Percentiles rank a stretch among this genome's conserved stretches.
Evolutionary conservation across 2,797 vertebrate species (phyloP).

Genomic region (Danio tinwini): DNA sequence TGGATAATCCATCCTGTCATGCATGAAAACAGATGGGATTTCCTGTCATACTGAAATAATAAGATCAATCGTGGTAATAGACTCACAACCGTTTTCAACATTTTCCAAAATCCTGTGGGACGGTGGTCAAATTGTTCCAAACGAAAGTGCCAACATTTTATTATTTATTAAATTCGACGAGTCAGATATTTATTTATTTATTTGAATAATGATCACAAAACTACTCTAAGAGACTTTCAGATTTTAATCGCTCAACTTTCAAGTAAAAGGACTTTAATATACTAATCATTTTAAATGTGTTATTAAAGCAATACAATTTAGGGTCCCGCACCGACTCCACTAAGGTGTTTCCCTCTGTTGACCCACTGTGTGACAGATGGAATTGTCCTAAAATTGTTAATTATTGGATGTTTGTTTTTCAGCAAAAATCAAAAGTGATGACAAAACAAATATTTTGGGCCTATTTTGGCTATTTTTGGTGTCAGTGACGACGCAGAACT

Average conservation of each 20-base stretch:
- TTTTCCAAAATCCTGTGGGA: conserved; percentile 18
- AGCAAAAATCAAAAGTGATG: too few species aligned
- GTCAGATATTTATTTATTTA: background rate
- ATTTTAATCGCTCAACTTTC: background rate
- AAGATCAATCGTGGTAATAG: background rate
- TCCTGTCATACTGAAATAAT: conserved; percentile 45
- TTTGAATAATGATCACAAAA: background rate
- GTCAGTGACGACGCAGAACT: too few species aligned
- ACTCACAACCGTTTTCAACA: background rate
- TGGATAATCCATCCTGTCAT: conserved; percentile 8
- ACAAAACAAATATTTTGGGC: too few species aligned
- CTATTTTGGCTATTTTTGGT: too few species aligned
- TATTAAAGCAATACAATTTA: too few species aligned
- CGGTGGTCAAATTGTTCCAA: background rate
- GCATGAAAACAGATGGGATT: conserved; percentile 39
- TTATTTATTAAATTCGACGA: background rate
- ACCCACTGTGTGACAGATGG: too few species aligned
- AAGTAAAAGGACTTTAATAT: too few species aligned
- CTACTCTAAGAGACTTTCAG: background rate
- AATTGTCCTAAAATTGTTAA: too few species aligned
- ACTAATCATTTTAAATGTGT: too few species aligned
- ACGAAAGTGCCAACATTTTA: background rate
- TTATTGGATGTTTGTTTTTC: too few species aligned
- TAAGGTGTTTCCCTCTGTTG: too few species aligned
- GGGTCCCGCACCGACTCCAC: too few species aligned